Evolutionary conservation across 2,888 invertebrate genomes (phyloP).

Genomic region (Leptinotarsa peninsularis): DNA sequence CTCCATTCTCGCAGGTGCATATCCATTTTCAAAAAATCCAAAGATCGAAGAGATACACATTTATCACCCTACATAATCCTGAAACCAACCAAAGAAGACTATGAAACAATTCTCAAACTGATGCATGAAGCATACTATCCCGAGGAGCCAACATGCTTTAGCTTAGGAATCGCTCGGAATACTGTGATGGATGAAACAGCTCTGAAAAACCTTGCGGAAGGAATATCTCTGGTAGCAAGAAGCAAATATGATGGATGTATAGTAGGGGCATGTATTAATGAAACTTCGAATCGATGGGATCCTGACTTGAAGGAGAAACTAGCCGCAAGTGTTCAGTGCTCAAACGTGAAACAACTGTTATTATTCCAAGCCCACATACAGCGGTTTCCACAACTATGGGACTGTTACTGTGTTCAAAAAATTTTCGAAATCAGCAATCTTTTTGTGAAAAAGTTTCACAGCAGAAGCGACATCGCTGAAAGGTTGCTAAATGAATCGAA

Average conservation of each 20-base stretch:
- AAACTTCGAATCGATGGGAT: conserved; percentile 69
- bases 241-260: conserved; percentile 62
- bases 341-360: conserved; percentile 66
- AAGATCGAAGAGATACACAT: conserved; percentile 27
- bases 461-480: conserved; percentile 68
- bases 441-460: conserved; percentile 67
- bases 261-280: conserved; percentile 68
- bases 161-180: conserved; percentile 65
- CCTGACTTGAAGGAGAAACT: conserved; percentile 69
- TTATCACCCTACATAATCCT: conserved; percentile 60
- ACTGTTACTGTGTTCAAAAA: conserved; percentile 64
- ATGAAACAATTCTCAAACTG: conserved; percentile 66
- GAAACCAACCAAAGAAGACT: conserved; percentile 65
- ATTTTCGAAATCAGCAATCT: conserved; percentile 69
- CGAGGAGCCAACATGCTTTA: conserved; percentile 68
- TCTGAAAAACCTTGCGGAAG: conserved; percentile 59
- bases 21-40: conserved; percentile 29
- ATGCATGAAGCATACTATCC: conserved; percentile 69
- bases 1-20: not conserved
- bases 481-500: conserved; percentile 64
- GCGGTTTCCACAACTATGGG: conserved; percentile 67
- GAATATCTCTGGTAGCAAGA: conserved; percentile 54
- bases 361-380: conserved; percentile 70
- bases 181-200: conserved; percentile 51
- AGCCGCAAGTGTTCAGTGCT: conserved; percentile 66